These are phyloP conservation scores for Cheilosia scutellata DNA, from an alignment of 2,888 invertebrate genomes.

Conservation along the genomic window DNA sequence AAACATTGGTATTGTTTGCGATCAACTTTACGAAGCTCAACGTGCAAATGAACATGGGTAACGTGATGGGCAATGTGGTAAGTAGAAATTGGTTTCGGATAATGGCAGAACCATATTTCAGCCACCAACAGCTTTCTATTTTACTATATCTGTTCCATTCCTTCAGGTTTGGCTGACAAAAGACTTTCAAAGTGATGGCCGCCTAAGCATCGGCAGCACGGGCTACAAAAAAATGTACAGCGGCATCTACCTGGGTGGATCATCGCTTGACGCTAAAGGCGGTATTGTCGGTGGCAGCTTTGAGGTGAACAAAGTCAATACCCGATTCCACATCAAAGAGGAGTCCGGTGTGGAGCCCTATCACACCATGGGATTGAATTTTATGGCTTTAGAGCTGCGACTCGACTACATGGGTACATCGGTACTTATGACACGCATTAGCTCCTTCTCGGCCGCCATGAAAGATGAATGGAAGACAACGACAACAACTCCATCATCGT, in stretches of 20 bases:
- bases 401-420: slow-evolving; percentile 99
- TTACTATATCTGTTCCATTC: background rate
- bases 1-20: slow-evolving; percentile 97
- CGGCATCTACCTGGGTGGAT: slow-evolving; percentile 94
- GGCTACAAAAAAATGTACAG: slow-evolving; percentile 97
- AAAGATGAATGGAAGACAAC: slow-evolving; percentile 93
- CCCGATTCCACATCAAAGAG: slow-evolving; percentile 94
- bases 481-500: slow-evolving; percentile 32
- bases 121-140: background rate
- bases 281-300: slow-evolving; percentile 99
- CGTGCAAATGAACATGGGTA: slow-evolving; percentile 99
- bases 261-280: slow-evolving; percentile 97
- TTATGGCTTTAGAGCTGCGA: slow-evolving; percentile 94
- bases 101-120: too few relatives aligned
- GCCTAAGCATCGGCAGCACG: slow-evolving; percentile 96
- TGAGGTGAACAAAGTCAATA: slow-evolving; percentile 94
- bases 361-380: slow-evolving; percentile 92
- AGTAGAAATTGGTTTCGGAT: slow-evolving; percentile 79
- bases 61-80: slow-evolving; percentile 99
- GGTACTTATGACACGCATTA: slow-evolving; percentile 95
- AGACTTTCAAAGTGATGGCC: slow-evolving; percentile 95
- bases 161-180: slow-evolving; percentile 92
- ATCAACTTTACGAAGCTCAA: slow-evolving; percentile 98
- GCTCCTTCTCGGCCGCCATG: slow-evolving; percentile 91
- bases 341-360: slow-evolving; percentile 95